A percentile compares a stretch with the other conserved stretches of the same genome.
phyloP scores from a whole-genome alignment of 2,113 vertebrate genomes.

The Coracopsis vasa region DNA sequence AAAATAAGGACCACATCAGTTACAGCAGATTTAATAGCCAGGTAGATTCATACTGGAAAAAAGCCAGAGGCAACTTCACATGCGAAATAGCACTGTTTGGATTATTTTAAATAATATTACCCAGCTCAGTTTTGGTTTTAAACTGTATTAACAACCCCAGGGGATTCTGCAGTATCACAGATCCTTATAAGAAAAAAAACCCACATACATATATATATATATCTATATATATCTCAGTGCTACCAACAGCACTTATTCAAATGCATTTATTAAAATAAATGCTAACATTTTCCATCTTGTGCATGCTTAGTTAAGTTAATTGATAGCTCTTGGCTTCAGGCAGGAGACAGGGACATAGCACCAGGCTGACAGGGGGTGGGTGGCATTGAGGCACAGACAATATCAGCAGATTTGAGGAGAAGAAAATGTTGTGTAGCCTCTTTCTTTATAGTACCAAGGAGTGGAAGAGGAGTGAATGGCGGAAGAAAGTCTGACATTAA shows the following conservation, averaged over 20 bases:
- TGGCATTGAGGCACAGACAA: not conserved
- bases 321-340: not conserved
- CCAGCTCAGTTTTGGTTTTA: not conserved
- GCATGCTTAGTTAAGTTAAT: not conserved
- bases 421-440: not conserved
- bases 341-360: not conserved
- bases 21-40: not conserved
- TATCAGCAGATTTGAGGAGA: not conserved
- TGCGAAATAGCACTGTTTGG: conserved; percentile 8
- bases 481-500: not conserved
- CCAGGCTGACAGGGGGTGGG: not conserved
- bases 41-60: not conserved
- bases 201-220: not conserved
- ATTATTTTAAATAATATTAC: not conserved
- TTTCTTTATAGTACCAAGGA: not conserved
- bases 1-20: not conserved
- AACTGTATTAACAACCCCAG: not conserved
- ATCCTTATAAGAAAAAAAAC: not conserved
- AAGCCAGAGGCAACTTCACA: conserved; percentile 11
- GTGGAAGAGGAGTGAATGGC: not conserved
- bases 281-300: not conserved
- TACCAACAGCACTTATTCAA: not conserved
- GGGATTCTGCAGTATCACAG: not conserved
- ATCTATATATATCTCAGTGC: not conserved
- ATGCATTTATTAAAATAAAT: not conserved